Conservation (phyloP, 1,140 invertebrate species). For the Ceratosolen solmsi region DNA sequence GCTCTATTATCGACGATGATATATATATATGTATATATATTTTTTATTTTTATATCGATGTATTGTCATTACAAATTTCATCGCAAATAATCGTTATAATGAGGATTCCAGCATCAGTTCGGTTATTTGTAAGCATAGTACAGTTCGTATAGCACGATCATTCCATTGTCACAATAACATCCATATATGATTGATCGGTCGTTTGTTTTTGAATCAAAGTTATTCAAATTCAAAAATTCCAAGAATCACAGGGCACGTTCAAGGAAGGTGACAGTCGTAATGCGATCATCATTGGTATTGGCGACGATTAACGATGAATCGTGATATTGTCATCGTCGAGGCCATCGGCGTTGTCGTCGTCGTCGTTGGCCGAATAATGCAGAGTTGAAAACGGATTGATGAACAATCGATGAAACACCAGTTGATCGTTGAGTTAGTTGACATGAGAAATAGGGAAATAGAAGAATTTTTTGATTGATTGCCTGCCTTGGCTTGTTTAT, state of each 20-base stretch:
- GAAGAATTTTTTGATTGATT: conserved; percentile 72
- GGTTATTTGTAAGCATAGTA: not conserved
- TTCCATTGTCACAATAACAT: not conserved
- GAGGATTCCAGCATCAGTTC: not conserved
- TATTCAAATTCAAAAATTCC: conserved; percentile 8
- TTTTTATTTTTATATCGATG: conserved; percentile 12
- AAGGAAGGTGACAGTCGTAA: not conserved
- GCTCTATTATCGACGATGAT: conserved; percentile 62
- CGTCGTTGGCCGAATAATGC: conserved; percentile 41
- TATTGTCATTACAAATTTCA: conserved; percentile 32
- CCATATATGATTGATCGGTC: not conserved
- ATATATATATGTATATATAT: conserved; percentile 21
- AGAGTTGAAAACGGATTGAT: not conserved
- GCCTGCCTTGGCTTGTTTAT: not conserved
- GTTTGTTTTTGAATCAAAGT: not conserved
- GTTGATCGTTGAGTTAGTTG: conserved; percentile 38
- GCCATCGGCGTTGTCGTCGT: conserved; percentile 47
- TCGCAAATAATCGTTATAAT: not conserved
- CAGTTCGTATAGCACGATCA: not conserved
- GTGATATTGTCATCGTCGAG: conserved; percentile 42
- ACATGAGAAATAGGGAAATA: conserved; percentile 73
- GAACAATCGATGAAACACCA: not conserved
- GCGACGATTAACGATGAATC: conserved; percentile 2
- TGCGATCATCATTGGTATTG: no score
- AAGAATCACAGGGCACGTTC: conserved; percentile 32